These are phyloP conservation scores for Rhipidura dahli DNA, from an alignment of 2,113 vertebrate genomes.

Conservation along the genomic window DNA sequence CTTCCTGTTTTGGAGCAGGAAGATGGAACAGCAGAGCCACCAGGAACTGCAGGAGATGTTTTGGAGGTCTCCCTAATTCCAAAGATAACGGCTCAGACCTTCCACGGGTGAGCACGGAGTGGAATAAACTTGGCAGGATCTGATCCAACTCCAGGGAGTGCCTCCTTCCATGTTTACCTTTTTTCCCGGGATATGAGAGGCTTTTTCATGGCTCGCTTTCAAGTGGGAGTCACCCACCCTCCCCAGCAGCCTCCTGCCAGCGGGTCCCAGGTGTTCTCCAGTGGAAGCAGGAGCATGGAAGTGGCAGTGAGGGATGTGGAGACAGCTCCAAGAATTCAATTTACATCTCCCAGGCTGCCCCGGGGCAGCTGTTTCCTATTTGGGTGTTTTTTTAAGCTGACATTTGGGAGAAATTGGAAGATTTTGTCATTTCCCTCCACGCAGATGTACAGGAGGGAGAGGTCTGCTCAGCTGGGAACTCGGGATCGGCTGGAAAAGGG, in stretches of 20 bases:
- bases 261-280: background rate
- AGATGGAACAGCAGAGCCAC: background rate
- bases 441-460: background rate
- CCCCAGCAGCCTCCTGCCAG: background rate
- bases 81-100: background rate
- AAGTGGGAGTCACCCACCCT: background rate
- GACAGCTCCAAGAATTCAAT: slow-evolving; percentile 28
- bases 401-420: slow-evolving; percentile 31
- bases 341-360: background rate
- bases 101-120: rapidly evolving
- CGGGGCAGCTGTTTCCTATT: slow-evolving; percentile 44
- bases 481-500: background rate
- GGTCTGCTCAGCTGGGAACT: background rate
- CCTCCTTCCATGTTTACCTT: background rate
- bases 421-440: slow-evolving; percentile 24
- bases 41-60: background rate
- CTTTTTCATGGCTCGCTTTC: slow-evolving; percentile 12
- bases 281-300: background rate
- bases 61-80: background rate
- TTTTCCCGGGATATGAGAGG: background rate
- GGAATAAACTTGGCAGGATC: background rate
- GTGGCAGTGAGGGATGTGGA: slow-evolving; percentile 19
- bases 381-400: slow-evolving; percentile 9
- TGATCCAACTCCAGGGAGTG: background rate
- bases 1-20: background rate